Base-by-base conservation (phyloP, 1,140 invertebrate genomes). In the Tribolium madens region DNA sequence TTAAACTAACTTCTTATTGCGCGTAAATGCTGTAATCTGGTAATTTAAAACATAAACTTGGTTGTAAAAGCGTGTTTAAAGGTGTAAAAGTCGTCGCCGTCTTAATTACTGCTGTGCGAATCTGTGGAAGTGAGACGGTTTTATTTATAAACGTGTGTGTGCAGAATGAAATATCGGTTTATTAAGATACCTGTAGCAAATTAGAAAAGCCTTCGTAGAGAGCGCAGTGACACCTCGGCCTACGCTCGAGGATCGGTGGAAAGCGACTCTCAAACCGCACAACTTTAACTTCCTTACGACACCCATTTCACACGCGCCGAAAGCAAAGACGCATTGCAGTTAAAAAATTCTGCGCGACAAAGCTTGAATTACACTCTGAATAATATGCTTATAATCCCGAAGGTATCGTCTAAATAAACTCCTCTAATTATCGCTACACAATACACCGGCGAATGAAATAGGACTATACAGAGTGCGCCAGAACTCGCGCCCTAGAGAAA, bases 71-170 rank as follows among this genome's bases (percentile, higher is more conserved):
- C 57, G 57, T 64, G 26, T 64, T 64, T 10, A 14, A 33, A 33
- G 57, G 31, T 64, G 57, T 64, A 33, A 64, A 64, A 64, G n/a
- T 64, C 26, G 26, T 33, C 12, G 21, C 26, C 57, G 57, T 64
- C 57, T 64, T 64, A 64, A 64, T 64, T 64, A 64, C 26, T 13
- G 57, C 36, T 33, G 57, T 64, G 57, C 57, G 57, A 64, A 57
- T 18, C 31, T 13, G 57, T 3, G 57, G 31, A 64, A 33, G 57
- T 64, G 57, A 64, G 57, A 31, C 57, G 21, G 12, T 64, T n/a
- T 14, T 31, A 26, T n/a, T 14, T 31, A 26, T 3, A 21, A 64
- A 64, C 26, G 57, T 64, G 57, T 64, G 31, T 64, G 57, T 64
- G 57, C 57, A 64, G 57, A 13, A 33, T 33, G 17, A 64, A 64